Evolutionary conservation across 1,140 invertebrate genomes (phyloP).

Genomic region (Heliconius nattereri): DNA sequence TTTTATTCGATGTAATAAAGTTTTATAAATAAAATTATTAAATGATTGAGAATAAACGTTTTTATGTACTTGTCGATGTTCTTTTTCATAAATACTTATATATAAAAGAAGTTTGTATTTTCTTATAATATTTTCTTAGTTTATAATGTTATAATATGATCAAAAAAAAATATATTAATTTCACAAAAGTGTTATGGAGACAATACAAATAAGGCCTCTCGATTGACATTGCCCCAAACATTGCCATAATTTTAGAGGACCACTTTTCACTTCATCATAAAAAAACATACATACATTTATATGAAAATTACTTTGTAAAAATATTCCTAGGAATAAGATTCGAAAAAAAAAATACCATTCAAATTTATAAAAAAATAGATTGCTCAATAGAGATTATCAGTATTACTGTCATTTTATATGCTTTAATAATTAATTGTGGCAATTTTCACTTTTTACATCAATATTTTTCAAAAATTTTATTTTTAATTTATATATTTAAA

Average conservation of each 20-base stretch:
- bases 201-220: slow-evolving; percentile 15
- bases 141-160: neutral
- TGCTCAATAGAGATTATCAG: slow-evolving; percentile 38
- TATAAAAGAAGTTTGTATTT: neutral
- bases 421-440: neutral
- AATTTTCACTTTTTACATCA: neutral
- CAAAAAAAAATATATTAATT: neutral
- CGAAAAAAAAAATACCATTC: slow-evolving; percentile 16
- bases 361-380: slow-evolving; percentile 27
- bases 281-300: neutral
- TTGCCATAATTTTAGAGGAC: slow-evolving; percentile 34
- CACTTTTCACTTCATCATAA: slow-evolving; percentile 26
- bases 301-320: slow-evolving; percentile 16
- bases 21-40: neutral
- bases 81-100: neutral
- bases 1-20: neutral
- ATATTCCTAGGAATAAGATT: slow-evolving; percentile 15
- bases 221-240: slow-evolving; percentile 29
- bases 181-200: neutral
- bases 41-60: neutral
- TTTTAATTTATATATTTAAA: neutral
- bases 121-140: neutral
- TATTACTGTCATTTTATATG: slow-evolving; percentile 28
- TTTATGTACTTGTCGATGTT: neutral
- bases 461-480: neutral